Percentiles rank a stretch among this genome's conserved stretches.
These are phyloP conservation scores for Pterois miles DNA, from an alignment of 2,797 vertebrate genomes.

Conservation along the genomic window DNA sequence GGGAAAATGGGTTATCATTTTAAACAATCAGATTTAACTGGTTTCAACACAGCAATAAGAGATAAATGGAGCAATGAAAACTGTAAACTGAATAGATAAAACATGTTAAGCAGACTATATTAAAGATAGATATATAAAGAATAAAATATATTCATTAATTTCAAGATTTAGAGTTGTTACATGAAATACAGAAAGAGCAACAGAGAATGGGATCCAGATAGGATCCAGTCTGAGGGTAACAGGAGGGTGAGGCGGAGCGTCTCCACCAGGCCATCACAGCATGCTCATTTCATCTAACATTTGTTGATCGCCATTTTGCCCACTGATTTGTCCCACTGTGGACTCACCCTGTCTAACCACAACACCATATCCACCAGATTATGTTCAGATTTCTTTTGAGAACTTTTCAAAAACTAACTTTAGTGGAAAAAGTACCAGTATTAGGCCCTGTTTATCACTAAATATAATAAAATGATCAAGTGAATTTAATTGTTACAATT, in stretches of 20 bases:
- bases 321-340: constrained; percentile 17
- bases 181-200: neutral
- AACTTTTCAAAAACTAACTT: neutral
- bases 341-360: neutral
- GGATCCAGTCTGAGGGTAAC: constrained; percentile 10
- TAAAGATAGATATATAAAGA: neutral
- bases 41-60: neutral
- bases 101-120: neutral
- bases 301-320: constrained; percentile 74
- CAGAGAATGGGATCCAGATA: constrained; percentile 5
- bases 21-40: neutral
- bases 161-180: neutral
- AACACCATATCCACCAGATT: neutral
- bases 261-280: constrained; percentile 33
- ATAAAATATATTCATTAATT: neutral
- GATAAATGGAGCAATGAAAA: neutral
- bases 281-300: constrained; percentile 58
- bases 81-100: neutral
- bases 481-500: neutral
- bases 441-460: neutral
- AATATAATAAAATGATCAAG: neutral
- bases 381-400: neutral
- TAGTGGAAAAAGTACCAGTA: neutral
- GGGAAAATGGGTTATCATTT: neutral
- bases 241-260: constrained; percentile 7